Base-by-base conservation (phyloP, 2,888 invertebrate genomes). In the Leuctra nigra region DNA sequence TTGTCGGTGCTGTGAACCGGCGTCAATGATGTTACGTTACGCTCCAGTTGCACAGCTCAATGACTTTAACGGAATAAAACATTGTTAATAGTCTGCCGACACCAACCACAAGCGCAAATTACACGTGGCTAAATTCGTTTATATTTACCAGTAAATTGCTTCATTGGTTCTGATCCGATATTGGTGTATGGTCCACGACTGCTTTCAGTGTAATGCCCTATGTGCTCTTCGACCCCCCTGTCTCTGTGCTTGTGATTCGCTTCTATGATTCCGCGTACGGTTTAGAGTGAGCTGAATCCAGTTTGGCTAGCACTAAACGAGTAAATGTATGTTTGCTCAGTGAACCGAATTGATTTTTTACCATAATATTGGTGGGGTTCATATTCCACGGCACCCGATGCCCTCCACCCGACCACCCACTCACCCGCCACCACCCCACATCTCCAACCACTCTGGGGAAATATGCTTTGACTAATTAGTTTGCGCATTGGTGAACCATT, bases 61-160 rank as follows among this genome's bases (percentile, higher is more conserved):
- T 29, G 29, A 50, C 18, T 48, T 56, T 50, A 38, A 56, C 33
- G 39, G 50, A 38, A 56, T 50, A 25, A 50, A 36, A 18, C 39
- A n/a, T 38, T 22, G 48, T 48, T 56, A 41, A 56, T 35, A 56
- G 55, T 25, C 36, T 50, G 16, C 48, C 36, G 23, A 25, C 47
- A 38, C 44, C 47, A 22, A 48, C 48, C 36, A 23, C 55, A 55
- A 23, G 47, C 55, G 47, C 55, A 55, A 55, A 48, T 55, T 55
- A 55, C 35, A 48, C 48, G 48, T 54, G 36, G 36, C 35, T 24
- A 48, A 55, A 48, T 55, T 48, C 47, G 55, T 55, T 55, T 55
- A 22, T 23, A 36, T 47, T 38, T 36, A 47, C 20, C 23, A 48
- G 47, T 24, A 47, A 55, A 55, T 47, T 54, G 33, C 29, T 20